Conservation (phyloP, 2,113 vertebrate genomes). For the Callorhinus ursinus region DNA sequence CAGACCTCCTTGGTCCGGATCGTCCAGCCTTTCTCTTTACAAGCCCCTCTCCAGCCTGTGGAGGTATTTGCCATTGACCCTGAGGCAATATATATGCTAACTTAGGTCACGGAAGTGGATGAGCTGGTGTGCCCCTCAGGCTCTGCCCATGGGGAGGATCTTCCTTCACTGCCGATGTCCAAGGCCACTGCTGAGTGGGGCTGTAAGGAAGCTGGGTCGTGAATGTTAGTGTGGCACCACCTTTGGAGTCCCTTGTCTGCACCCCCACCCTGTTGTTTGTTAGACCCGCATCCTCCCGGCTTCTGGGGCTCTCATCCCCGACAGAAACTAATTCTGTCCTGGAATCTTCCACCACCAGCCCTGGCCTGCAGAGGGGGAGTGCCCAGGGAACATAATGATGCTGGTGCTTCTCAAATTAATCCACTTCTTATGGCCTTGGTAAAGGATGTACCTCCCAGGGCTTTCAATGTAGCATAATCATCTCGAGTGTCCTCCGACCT, state of each 20-base stretch:
- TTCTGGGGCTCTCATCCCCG: neutral
- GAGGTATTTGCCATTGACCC: neutral
- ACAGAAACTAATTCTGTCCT: neutral
- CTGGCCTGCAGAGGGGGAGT: no score
- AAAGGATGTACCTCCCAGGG: neutral
- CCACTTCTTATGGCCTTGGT: neutral
- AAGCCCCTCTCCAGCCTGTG: neutral
- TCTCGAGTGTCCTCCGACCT: neutral
- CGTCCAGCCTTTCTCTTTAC: neutral
- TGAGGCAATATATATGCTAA: neutral
- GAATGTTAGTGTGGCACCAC: no score
- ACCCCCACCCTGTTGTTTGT: no score
- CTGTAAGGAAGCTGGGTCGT: neutral
- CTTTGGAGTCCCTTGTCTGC: neutral
- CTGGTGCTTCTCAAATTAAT: fast-evolving
- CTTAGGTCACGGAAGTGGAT: neutral
- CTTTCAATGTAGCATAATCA: neutral
- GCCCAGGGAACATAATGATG: neutral
- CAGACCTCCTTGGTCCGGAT: neutral
- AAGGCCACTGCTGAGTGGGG: neutral
- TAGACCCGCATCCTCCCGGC: neutral
- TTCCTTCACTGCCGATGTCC: no score
- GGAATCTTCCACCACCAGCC: neutral
- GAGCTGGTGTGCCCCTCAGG: no score
- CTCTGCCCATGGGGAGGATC: neutral